Evolutionary conservation across 2,113 vertebrate species (phyloP).

Genomic region (Propithecus coquereli): DNA sequence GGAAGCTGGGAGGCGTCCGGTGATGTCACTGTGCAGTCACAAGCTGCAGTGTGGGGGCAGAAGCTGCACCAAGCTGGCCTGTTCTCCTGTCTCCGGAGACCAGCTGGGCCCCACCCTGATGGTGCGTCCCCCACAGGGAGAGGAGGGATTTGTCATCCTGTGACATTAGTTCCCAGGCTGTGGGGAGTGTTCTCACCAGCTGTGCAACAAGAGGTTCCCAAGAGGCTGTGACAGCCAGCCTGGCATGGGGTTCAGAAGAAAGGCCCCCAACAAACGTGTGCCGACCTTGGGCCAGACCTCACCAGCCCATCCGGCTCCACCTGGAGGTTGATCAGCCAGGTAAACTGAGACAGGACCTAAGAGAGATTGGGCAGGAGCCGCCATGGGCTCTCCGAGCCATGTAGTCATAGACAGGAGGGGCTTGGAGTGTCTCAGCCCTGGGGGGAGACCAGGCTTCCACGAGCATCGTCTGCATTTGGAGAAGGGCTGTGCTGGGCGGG

Average conservation of each 20-base stretch:
- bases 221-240: neutral
- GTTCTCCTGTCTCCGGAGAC: neutral
- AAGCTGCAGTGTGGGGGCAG: neutral
- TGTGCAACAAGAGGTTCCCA: too few relatives aligned
- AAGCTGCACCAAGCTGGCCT: too few relatives aligned
- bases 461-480: neutral
- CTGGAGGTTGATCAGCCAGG: neutral
- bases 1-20: too few relatives aligned
- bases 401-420: neutral
- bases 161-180: rapidly evolving
- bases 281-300: neutral
- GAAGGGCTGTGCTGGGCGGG: neutral
- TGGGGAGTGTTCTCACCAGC: neutral
- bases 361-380: neutral
- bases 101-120: rapidly evolving
- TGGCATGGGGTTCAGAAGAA: neutral
- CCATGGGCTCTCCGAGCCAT: rapidly evolving
- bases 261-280: neutral
- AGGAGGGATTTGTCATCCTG: rapidly evolving
- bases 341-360: neutral
- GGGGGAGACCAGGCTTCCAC: too few relatives aligned
- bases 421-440: rapidly evolving
- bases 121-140: neutral
- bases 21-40: neutral
- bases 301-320: neutral